phyloP scores from a whole-genome alignment of 2,113 vertebrate genomes.

The Terrapene triunguis region DNA sequence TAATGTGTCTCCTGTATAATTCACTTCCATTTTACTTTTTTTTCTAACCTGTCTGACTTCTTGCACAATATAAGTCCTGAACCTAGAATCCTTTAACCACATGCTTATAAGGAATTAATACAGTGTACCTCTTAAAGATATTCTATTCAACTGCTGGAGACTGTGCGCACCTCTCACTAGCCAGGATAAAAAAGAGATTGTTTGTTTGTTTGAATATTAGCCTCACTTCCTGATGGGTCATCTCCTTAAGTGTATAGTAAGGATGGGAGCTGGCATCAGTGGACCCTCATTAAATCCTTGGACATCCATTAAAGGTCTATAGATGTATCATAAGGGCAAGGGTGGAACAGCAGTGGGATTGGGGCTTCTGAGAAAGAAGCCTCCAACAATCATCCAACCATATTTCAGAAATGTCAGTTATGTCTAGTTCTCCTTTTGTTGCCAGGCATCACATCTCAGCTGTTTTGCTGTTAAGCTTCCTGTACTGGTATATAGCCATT shows the following conservation, averaged over 20 bases:
- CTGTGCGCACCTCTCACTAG: not conserved
- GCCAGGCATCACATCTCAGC: no score
- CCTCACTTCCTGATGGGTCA: slow-evolving; percentile 7
- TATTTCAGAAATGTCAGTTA: no score
- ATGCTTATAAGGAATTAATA: slow-evolving; percentile 33
- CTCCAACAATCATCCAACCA: no score
- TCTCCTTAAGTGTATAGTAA: not conserved
- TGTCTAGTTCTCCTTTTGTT: no score
- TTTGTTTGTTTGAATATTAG: not conserved
- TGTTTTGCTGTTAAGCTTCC: no score
- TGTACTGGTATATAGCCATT: no score
- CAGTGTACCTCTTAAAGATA: not conserved
- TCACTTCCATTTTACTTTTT: not conserved
- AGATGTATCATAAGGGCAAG: slow-evolving; percentile 20
- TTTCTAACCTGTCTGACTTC: not conserved
- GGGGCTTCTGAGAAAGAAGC: not conserved
- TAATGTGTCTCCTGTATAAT: not conserved
- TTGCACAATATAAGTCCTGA: slow-evolving; percentile 27
- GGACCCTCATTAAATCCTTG: slow-evolving; percentile 54
- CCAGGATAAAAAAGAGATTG: not conserved
- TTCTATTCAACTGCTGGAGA: not conserved
- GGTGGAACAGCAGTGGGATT: slow-evolving; percentile 5
- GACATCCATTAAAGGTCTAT: slow-evolving; percentile 38
- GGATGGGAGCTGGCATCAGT: not conserved
- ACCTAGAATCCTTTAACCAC: slow-evolving; percentile 15